Evolutionary conservation across 2,888 invertebrate genomes (phyloP).

Genomic region (Choristoneura rosaceana): DNA sequence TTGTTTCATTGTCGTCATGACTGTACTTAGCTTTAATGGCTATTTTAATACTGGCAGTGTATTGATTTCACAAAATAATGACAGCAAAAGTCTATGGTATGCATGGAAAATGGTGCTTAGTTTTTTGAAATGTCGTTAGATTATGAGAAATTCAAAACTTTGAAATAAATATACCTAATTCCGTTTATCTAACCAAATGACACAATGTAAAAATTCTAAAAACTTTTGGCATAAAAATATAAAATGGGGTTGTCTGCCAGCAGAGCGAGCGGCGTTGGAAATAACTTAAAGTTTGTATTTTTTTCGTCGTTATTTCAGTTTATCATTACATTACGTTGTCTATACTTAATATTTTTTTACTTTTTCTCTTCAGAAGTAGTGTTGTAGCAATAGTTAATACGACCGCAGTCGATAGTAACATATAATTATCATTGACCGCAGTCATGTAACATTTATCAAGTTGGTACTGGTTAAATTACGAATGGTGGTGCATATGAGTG

Average conservation of each 20-base stretch:
- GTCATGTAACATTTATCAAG: too few species aligned
- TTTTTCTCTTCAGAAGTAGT: neutral
- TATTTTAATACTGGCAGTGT: slow-evolving; percentile 15
- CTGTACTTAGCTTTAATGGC: slow-evolving; percentile 13
- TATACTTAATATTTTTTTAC: too few species aligned
- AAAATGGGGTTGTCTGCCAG: slow-evolving; percentile 24
- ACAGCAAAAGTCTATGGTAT: neutral
- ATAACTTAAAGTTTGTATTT: slow-evolving; percentile 15
- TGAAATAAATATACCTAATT: neutral
- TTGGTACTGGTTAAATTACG: too few species aligned
- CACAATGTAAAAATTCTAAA: neutral
- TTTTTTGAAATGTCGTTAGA: slow-evolving; percentile 4
- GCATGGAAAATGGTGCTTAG: neutral
- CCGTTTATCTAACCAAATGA: neutral
- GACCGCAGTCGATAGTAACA: too few species aligned
- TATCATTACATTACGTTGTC: too few species aligned
- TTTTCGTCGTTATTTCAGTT: neutral
- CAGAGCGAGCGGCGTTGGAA: slow-evolving; percentile 13
- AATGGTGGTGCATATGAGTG: too few species aligned
- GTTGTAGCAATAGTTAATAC: neutral
- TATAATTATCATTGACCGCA: too few species aligned
- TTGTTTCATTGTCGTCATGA: neutral
- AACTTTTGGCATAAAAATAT: neutral
- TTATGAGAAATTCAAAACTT: neutral
- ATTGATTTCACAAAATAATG: neutral